Percentiles rank a stretch among this genome's conserved stretches.
Conservation (phyloP, 1,140 invertebrate species). For the Campoletis sonorensis region DNA sequence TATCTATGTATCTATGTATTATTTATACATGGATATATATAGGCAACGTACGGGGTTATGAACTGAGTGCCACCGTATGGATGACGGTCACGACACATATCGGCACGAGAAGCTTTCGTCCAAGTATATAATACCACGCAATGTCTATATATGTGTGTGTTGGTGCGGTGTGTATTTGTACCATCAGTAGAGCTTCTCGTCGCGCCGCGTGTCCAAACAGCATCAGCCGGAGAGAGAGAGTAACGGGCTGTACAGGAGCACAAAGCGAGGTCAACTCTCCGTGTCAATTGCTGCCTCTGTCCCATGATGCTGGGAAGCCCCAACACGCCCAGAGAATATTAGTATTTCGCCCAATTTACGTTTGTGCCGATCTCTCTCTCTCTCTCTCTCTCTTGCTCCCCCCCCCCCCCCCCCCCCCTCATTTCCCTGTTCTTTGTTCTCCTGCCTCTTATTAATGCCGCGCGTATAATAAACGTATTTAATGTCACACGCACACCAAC, state of each 20-base stretch:
- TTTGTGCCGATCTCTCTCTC: not conserved
- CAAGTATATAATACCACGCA: constrained; percentile 8
- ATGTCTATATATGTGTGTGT: not conserved
- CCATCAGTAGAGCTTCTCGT: constrained; percentile 30
- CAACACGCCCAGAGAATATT: constrained; percentile 9
- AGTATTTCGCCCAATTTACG: constrained; percentile 39
- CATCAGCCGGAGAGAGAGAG: constrained; percentile 48
- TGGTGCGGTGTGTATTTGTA: not conserved
- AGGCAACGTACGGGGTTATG: not conserved
- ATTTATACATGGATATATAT: constrained; percentile 28
- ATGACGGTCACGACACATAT: constrained; percentile 23
- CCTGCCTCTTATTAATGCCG: not conserved
- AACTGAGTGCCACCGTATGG: not conserved
- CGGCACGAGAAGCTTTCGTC: not conserved
- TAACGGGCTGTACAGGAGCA: constrained; percentile 49
- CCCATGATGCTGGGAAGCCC: not conserved
- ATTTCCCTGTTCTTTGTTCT: not conserved
- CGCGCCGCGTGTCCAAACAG: constrained; percentile 59
- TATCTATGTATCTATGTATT: not conserved
- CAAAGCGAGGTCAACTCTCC: constrained; percentile 67
- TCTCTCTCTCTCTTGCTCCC: too few relatives aligned
- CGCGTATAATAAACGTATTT: not conserved
- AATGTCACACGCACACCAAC: not conserved
- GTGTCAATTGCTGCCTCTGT: constrained; percentile 66
- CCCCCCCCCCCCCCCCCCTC: not conserved